These are phyloP conservation scores for Epizoanthus fatuus DNA, from an alignment of 92 coral and sea anemone genomes.

Conservation along the genomic window DNA sequence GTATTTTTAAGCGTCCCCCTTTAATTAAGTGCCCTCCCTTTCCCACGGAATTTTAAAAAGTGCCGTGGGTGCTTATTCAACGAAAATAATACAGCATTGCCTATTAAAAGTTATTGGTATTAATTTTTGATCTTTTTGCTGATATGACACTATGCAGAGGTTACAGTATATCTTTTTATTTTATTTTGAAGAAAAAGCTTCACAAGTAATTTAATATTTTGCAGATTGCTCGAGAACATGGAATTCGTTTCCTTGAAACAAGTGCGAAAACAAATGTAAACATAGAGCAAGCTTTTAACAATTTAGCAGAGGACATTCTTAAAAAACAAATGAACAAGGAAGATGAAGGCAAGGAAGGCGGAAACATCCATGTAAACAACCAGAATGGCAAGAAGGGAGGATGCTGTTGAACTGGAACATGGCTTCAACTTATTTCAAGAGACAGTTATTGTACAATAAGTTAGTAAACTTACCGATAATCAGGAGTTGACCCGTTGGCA, in stretches of 20 bases:
- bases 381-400: slow-evolving; percentile 80
- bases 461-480: slow-evolving; percentile 31
- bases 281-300: slow-evolving; percentile 95
- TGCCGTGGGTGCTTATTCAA: no score
- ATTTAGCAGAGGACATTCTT: slow-evolving; percentile 97
- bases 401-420: slow-evolving; percentile 66
- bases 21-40: no score
- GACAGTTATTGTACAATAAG: slow-evolving; percentile 9
- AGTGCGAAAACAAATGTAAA: slow-evolving; percentile 97
- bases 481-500: slow-evolving; percentile 16
- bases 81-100: no score
- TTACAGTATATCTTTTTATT: neutral
- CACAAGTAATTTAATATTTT: neutral
- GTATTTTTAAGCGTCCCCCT: no score
- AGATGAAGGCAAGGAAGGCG: slow-evolving; percentile 85
- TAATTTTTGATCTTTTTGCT: no score
- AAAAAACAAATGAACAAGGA: slow-evolving; percentile 93
- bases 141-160: neutral
- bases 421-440: neutral
- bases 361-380: slow-evolving; percentile 78
- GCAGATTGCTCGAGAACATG: slow-evolving; percentile 98
- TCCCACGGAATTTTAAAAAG: no score
- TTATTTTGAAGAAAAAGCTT: neutral
- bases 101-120: no score
- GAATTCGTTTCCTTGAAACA: slow-evolving; percentile 96